Conservation (phyloP, 2,888 invertebrate genomes). For the Miltochrista miniata region DNA sequence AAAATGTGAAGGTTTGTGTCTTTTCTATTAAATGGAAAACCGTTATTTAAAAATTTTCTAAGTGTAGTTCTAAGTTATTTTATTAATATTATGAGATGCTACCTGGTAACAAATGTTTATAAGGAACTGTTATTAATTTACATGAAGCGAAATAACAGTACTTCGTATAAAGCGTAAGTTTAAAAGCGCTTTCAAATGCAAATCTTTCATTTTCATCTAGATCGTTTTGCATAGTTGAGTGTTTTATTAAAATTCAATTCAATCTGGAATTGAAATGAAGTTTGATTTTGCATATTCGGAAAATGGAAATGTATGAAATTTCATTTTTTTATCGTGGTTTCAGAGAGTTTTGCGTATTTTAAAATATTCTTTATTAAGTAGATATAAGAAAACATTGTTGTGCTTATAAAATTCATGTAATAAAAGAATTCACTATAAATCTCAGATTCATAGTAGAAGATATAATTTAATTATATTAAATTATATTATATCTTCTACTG, state of each 20-base stretch:
- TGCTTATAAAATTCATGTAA: no score
- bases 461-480: no score
- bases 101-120: constrained; percentile 26
- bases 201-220: constrained; percentile 4
- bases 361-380: no score
- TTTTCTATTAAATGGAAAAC: constrained; percentile 12
- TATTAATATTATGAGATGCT: constrained; percentile 18
- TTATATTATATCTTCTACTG: no score
- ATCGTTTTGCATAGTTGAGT: neutral
- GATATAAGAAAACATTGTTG: no score
- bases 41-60: constrained; percentile 4
- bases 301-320: neutral
- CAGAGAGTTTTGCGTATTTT: neutral
- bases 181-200: constrained; percentile 41
- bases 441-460: no score
- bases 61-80: constrained; percentile 19
- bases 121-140: no score
- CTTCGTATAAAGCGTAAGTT: constrained; percentile 13
- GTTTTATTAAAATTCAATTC: constrained; percentile 7
- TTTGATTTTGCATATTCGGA: constrained; percentile 1
- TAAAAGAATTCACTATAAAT: no score
- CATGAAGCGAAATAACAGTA: constrained; percentile 19
- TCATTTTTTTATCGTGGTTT: neutral
- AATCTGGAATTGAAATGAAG: constrained; percentile 1
- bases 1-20: constrained; percentile 56